These are phyloP conservation scores for Papilio machaon DNA, from an alignment of 1,140 invertebrate genomes.

Conservation along the genomic window DNA sequence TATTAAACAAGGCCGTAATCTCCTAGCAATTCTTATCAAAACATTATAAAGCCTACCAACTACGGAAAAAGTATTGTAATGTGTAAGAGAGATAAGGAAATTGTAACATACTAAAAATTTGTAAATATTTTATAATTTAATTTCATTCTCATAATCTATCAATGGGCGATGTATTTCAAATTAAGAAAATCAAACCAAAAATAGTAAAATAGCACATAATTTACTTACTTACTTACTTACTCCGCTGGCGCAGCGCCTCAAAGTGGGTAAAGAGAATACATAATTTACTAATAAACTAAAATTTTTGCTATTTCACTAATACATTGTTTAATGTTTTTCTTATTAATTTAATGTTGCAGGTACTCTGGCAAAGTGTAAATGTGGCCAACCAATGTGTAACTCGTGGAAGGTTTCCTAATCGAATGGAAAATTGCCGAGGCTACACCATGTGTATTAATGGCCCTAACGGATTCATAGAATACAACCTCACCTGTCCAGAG, in stretches of 20 bases:
- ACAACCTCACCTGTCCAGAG: conserved; percentile 63
- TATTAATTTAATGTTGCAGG: conserved; percentile 50
- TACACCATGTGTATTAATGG: conserved; percentile 65
- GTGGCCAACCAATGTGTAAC: conserved; percentile 52
- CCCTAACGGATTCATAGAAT: conserved; percentile 52
- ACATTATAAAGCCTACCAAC: conserved; percentile 1
- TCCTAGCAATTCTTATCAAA: not conserved
- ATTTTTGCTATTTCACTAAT: too few species aligned
- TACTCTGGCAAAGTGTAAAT: conserved; percentile 46
- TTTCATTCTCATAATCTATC: not conserved
- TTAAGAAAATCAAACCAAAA: not conserved
- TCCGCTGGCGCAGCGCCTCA: too few species aligned
- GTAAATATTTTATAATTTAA: not conserved
- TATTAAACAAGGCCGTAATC: conserved; percentile 10
- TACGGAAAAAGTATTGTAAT: conserved; percentile 15
- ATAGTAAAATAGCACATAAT: not conserved
- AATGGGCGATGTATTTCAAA: not conserved
- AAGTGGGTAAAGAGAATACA: too few species aligned
- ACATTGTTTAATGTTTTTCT: conserved; percentile 14
- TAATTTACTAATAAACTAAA: too few species aligned
- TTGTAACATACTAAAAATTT: not conserved
- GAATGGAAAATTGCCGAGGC: conserved; percentile 60
- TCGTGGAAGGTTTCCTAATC: conserved; percentile 65
- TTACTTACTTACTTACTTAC: too few species aligned
- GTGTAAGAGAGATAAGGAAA: not conserved